Percentiles rank a stretch among this genome's conserved stretches.
Conservation (phyloP, 2,113 vertebrate species). For the Percopsis transmontana region DNA sequence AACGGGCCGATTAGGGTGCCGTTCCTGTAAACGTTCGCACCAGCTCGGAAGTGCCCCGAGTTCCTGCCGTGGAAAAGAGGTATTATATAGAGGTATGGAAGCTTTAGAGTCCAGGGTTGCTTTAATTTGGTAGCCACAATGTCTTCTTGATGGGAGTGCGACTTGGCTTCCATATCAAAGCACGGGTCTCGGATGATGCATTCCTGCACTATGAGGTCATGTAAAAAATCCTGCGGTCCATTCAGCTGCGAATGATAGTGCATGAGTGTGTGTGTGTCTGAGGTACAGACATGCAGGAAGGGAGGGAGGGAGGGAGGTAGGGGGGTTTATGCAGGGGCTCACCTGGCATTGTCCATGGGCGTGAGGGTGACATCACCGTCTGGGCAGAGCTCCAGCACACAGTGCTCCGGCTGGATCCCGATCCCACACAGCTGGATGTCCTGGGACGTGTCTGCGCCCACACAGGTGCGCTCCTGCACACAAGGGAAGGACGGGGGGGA, state of each 20-base stretch:
- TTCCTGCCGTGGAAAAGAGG: too few species aligned
- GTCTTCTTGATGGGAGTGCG: slow-evolving; percentile 20
- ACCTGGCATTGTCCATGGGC: slow-evolving; percentile 92
- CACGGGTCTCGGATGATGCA: slow-evolving; percentile 39
- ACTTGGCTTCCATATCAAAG: slow-evolving; percentile 56
- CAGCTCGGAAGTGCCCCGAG: too few species aligned
- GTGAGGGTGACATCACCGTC: slow-evolving; percentile 91
- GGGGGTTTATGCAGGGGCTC: slow-evolving; percentile 35
- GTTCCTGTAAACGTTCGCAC: too few species aligned
- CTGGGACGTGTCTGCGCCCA: slow-evolving; percentile 95
- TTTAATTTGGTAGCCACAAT: slow-evolving; percentile 17
- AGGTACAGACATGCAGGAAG: neutral
- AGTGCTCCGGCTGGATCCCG: slow-evolving; percentile 95
- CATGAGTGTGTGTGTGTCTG: slow-evolving; percentile 14
- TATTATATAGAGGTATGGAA: too few species aligned
- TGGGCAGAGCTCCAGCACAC: slow-evolving; percentile 85
- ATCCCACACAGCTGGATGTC: slow-evolving; percentile 98
- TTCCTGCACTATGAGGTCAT: slow-evolving; percentile 63
- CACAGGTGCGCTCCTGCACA: slow-evolving; percentile 87
- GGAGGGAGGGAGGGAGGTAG: neutral
- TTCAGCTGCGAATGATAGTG: slow-evolving; percentile 37
- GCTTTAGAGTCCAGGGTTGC: neutral
- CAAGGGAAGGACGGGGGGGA: slow-evolving; percentile 37
- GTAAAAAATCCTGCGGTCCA: slow-evolving; percentile 46
- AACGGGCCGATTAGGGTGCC: too few species aligned